Conservation (phyloP, 2,888 invertebrate species). For the Epinotia nisella region DNA sequence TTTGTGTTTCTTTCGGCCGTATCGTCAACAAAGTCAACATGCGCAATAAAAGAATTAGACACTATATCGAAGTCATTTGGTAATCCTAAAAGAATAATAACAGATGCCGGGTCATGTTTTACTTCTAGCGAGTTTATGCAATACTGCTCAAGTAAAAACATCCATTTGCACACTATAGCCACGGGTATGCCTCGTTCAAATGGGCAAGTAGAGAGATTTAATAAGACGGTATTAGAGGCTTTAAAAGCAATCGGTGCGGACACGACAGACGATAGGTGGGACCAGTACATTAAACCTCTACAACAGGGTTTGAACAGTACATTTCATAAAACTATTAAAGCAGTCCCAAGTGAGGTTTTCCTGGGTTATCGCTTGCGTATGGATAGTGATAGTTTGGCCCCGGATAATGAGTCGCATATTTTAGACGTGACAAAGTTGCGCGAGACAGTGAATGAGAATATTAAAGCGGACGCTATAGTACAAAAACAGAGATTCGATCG, state of each 20-base stretch:
- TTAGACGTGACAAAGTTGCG: conserved; percentile 42
- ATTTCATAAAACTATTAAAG: conserved; percentile 49
- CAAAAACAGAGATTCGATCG: conserved; percentile 41
- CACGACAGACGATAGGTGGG: conserved; percentile 52
- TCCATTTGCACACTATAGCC: conserved; percentile 46
- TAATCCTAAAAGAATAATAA: conserved; percentile 46
- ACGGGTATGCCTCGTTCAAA: conserved; percentile 51
- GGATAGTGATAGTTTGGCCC: conserved; percentile 42
- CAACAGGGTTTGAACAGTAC: conserved; percentile 56
- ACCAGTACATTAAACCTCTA: conserved; percentile 49
- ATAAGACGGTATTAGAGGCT: conserved; percentile 53
- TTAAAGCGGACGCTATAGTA: conserved; percentile 19
- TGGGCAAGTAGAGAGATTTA: conserved; percentile 54
- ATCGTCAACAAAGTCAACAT: conserved; percentile 13
- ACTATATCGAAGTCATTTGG: conserved; percentile 45
- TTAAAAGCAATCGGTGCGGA: conserved; percentile 50
- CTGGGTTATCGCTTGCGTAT: conserved; percentile 48
- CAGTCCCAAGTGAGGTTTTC: conserved; percentile 52
- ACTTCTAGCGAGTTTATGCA: conserved; percentile 40
- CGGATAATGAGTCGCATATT: conserved; percentile 31
- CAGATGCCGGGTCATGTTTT: conserved; percentile 46
- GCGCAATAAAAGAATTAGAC: conserved; percentile 43
- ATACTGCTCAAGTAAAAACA: conserved; percentile 43
- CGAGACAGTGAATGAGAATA: conserved; percentile 22
- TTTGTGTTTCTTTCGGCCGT: conserved; percentile 36